phyloP scores from a whole-genome alignment of 2,888 invertebrate species.

The Xylota segnis region DNA sequence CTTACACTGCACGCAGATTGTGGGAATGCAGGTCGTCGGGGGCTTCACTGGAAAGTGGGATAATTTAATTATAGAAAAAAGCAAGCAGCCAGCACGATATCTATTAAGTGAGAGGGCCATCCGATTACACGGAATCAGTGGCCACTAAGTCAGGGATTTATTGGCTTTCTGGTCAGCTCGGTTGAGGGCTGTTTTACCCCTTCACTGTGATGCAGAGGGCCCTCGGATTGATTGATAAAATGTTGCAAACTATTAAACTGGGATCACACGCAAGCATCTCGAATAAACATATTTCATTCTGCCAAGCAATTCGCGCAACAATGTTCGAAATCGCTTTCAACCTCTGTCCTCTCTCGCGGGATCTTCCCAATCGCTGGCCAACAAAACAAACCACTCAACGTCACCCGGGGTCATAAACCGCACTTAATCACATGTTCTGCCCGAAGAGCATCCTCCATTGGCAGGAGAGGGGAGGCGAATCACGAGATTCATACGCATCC shows the following conservation, averaged over 20 bases:
- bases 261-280: not conserved
- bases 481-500: slow-evolving; percentile 8
- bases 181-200: too few species aligned
- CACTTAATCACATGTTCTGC: slow-evolving; percentile 68
- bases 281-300: slow-evolving; percentile 41
- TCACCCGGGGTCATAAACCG: slow-evolving; percentile 70
- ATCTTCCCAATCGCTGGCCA: slow-evolving; percentile 25
- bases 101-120: not conserved
- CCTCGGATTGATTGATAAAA: too few species aligned
- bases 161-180: slow-evolving; percentile 39
- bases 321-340: slow-evolving; percentile 45
- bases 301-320: slow-evolving; percentile 7
- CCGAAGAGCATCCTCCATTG: not conserved
- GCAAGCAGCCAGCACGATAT: not conserved
- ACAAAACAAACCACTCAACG: slow-evolving; percentile 59
- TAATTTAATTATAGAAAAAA: slow-evolving; percentile 67
- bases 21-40: slow-evolving; percentile 19
- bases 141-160: slow-evolving; percentile 58
- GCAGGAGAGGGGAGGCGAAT: not conserved
- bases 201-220: too few species aligned
- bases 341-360: slow-evolving; percentile 35
- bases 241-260: too few species aligned
- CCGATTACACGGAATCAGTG: slow-evolving; percentile 66
- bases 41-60: slow-evolving; percentile 29
- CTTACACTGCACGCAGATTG: slow-evolving; percentile 43